These are phyloP conservation scores for Alauda arvensis DNA, from an alignment of 2,797 vertebrate genomes.

Conservation along the genomic window DNA sequence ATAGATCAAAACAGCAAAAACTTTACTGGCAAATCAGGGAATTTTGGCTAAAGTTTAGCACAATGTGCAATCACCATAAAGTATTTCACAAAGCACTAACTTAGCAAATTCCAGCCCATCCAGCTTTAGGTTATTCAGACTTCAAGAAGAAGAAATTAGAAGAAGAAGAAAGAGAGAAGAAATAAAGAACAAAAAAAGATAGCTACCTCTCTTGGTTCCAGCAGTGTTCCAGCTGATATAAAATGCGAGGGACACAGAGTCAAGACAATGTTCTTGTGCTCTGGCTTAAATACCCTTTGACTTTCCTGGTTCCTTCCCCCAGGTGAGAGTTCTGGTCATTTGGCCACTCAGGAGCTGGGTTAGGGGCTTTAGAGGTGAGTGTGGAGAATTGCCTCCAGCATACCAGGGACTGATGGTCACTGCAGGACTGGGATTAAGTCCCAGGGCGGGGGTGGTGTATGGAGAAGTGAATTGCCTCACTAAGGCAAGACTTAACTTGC, in stretches of 20 bases:
- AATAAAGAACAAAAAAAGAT: neutral
- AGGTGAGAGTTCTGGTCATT: neutral
- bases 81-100: neutral
- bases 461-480: neutral
- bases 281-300: neutral
- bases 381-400: neutral
- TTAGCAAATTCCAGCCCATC: neutral
- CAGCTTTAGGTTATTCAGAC: neutral
- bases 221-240: neutral
- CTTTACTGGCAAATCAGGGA: neutral
- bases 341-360: neutral
- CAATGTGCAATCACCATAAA: neutral
- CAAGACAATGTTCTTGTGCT: neutral
- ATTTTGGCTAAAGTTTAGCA: neutral
- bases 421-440: neutral
- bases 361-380: neutral
- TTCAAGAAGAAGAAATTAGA: neutral
- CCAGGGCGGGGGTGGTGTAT: rapidly evolving
- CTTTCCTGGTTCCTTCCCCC: neutral
- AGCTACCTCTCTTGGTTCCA: neutral
- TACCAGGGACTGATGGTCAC: neutral
- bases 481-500: neutral
- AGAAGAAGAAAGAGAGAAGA: neutral
- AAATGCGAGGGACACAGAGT: neutral
- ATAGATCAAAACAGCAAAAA: neutral